Evolutionary conservation across 92 coral and sea anemone genomes (phyloP), one percentile per base, ranked within the genome.

Genomic region (Actinernus sp.): DNA sequence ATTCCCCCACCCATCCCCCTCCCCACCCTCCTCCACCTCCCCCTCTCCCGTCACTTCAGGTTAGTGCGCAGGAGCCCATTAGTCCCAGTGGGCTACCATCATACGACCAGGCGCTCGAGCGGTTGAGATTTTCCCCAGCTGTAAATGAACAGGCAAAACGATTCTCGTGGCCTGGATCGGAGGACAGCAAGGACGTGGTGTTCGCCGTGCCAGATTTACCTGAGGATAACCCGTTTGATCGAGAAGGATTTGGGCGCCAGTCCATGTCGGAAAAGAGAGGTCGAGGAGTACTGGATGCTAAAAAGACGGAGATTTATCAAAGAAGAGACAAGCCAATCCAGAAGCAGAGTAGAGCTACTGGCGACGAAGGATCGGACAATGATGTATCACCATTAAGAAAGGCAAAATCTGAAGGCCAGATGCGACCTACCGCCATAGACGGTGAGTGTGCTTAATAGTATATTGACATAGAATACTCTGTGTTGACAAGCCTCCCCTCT

Each of bases 241-340:
- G 99, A 47, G 99, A 95, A 51, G 99, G 92, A 0, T 79, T 87
- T 32, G 99, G 99, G 30, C 88, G 99, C 45, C 87, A 87, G 49
- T 95, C 98, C 43, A 95, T 95, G 97, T 95, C 99, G 26, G 99
- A 95, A 53, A 95, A 95, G 72, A 54, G 97, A 73, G 93, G 88
- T 0, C 81, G 97, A 30, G 91, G 83, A 0, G 76, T 92, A 0
- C 61, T 87, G 53, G 99, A 95, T 55, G 97, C 97, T 13, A 95
- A 82, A 31, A 93, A 95, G 55, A 87, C 99, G 8, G 86, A 85
- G 49, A 76, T 61, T 58, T 95, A 76, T 61, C 79, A 59, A 26
- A 82, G 84, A 69, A 81, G 97, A 26, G 95, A 83, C 21, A 79
- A 74, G 48, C 82, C 76, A 51, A 71, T 71, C 59, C 62, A 55